Evolutionary conservation across 1,140 invertebrate species (phyloP), one percentile per base, ranked within the genome.

Genomic region (Aleiodes sp.): DNA sequence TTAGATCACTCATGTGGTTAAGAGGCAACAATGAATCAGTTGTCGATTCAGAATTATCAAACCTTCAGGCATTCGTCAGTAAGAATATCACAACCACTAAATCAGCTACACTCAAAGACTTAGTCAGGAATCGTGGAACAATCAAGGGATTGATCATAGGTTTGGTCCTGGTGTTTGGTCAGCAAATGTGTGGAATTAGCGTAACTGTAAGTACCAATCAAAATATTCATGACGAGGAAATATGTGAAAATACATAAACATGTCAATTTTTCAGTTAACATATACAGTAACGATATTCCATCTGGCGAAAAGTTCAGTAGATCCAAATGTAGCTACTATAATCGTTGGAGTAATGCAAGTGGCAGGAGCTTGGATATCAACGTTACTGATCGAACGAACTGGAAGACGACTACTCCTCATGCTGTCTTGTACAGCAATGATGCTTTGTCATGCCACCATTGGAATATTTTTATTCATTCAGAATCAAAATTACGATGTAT

Each of bases 211-310:
- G 70, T n/a, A 31, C 14, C 19, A 10, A 33, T 64, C 10, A 64
- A 37, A 37, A 6, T 39, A 24, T 59, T 60, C 2, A 19, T 14
- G 57, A 52, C 7, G 19, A 1, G n/a, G n/a, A n/a, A n/a, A n/a
- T n/a, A n/a, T n/a, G n/a, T n/a, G n/a, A 21, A 41, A 33, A 19
- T 1, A 14, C 2, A n/a, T n/a, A n/a, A n/a, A n/a, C n/a, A n/a
- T n/a, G n/a, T n/a, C n/a, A n/a, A n/a, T 64, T 75, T 77, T 67
- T 16, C 72, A 84, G 84, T 24, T 82, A 62, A 84, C 73, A 52
- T 90, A 90, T 68, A 85, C 89, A 0, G 86, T 87, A n/a, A 82
- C 79, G 14, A 91, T 91, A 61, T 91, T 91, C 73, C 70, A 87
- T 65, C 85, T 80, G 28, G 78, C 87, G 0, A 86, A 86, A 4